Evolutionary conservation across 2,888 invertebrate genomes (phyloP).

Genomic region (Drosophila dives): DNA sequence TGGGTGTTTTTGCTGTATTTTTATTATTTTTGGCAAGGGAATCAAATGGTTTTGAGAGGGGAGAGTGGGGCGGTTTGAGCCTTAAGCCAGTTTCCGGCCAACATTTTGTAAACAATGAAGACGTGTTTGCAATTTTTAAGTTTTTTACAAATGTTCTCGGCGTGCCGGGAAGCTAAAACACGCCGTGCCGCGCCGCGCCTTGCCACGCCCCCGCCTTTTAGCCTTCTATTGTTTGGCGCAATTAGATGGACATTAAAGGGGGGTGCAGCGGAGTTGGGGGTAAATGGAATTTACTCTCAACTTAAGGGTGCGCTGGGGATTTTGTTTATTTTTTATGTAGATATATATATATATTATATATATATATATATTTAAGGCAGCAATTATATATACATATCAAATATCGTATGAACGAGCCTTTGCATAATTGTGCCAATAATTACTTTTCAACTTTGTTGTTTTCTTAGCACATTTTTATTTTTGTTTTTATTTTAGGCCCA

Average conservation of each 20-base stretch:
- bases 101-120: slow-evolving; percentile 79
- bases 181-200: slow-evolving; percentile 13
- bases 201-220: slow-evolving; percentile 12
- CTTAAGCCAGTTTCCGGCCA: slow-evolving; percentile 65
- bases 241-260: slow-evolving; percentile 58
- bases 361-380: slow-evolving; percentile 40
- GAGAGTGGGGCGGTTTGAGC: background rate
- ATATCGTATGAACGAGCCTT: slow-evolving; percentile 66
- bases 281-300: background rate
- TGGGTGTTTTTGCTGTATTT: background rate
- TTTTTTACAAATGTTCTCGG: slow-evolving; percentile 69
- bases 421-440: slow-evolving; percentile 79
- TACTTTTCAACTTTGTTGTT: slow-evolving; percentile 57
- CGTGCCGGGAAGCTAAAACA: slow-evolving; percentile 24
- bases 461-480: slow-evolving; percentile 13
- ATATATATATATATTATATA: slow-evolving; percentile 50
- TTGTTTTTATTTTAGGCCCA: slow-evolving; percentile 20
- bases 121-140: slow-evolving; percentile 81
- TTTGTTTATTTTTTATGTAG: slow-evolving; percentile 1
- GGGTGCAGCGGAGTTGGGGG: background rate
- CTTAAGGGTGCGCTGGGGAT: slow-evolving; percentile 21
- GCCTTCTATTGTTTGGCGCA: slow-evolving; percentile 63
- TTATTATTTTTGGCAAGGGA: slow-evolving; percentile 48
- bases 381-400: slow-evolving; percentile 67
- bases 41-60: slow-evolving; percentile 35